Percentiles rank a stretch among this genome's conserved stretches.
Conservation (phyloP, 2,888 invertebrate genomes). For the Euspilapteryx auroguttella region DNA sequence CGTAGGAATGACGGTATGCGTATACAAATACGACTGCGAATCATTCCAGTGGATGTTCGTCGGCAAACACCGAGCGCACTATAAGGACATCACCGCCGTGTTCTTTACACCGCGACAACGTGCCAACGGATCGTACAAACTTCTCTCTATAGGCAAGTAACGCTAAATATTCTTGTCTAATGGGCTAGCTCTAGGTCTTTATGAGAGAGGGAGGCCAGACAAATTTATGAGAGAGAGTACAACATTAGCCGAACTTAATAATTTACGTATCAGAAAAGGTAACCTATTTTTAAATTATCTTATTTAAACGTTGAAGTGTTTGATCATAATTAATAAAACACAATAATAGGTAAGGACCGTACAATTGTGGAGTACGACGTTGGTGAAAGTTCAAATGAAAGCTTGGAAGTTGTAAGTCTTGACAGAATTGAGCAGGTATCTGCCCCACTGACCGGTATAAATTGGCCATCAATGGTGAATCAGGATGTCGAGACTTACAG, state of each 20-base stretch:
- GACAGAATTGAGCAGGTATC: conserved; percentile 67
- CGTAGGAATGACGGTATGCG: conserved; percentile 43
- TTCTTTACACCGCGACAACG: conserved; percentile 50
- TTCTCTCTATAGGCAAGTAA: conserved; percentile 25
- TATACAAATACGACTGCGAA: conserved; percentile 37
- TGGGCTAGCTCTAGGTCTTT: too few relatives aligned
- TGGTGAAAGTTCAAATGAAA: conserved; percentile 33
- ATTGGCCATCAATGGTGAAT: conserved; percentile 26
- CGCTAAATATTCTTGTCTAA: too few relatives aligned
- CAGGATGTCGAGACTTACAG: conserved; percentile 18
- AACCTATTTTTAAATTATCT: too few relatives aligned
- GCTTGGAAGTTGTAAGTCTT: conserved; percentile 35
- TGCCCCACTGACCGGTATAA: conserved; percentile 50
- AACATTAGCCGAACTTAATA: too few relatives aligned
- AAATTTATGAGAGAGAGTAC: too few relatives aligned
- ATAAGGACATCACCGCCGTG: conserved; percentile 55
- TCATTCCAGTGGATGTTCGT: conserved; percentile 46
- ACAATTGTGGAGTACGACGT: conserved; percentile 64
- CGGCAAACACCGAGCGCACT: conserved; percentile 66
- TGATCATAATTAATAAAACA: too few relatives aligned
- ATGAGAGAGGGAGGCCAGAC: too few relatives aligned
- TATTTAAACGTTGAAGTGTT: too few relatives aligned
- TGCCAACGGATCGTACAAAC: conserved; percentile 26
- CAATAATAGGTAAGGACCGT: conserved; percentile 63
- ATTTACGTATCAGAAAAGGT: too few relatives aligned